phyloP scores from a whole-genome alignment of 2,113 vertebrate genomes.

The Archocentrus centrarchus region DNA sequence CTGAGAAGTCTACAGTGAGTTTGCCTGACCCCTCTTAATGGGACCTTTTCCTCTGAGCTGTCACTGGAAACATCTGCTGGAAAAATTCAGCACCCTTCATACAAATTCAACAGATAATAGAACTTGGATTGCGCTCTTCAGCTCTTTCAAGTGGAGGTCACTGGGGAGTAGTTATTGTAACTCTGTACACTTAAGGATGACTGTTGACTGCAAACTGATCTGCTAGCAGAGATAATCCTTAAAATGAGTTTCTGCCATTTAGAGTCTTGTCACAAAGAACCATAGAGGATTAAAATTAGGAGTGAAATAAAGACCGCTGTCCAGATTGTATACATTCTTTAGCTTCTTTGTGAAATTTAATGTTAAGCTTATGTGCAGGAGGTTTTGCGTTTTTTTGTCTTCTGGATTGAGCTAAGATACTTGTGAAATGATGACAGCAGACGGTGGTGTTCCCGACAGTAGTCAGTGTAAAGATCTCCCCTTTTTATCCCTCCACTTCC shows the following conservation, averaged over 20 bases:
- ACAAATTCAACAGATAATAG: slow-evolving; percentile 58
- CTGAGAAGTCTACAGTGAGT: slow-evolving; percentile 43
- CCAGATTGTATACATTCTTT: slow-evolving; percentile 31
- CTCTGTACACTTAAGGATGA: slow-evolving; percentile 18
- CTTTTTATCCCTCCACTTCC: slow-evolving; percentile 34
- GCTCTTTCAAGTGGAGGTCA: slow-evolving; percentile 36
- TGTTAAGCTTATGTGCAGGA: slow-evolving; percentile 26
- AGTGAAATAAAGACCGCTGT: background rate
- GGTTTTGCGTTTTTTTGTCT: slow-evolving; percentile 38
- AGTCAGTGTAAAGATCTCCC: slow-evolving; percentile 35
- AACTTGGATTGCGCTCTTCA: slow-evolving; percentile 17
- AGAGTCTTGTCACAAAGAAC: background rate
- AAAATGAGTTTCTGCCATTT: slow-evolving; percentile 18
- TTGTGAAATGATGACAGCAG: slow-evolving; percentile 41
- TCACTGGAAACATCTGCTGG: slow-evolving; percentile 64
- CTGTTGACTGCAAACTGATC: slow-evolving; percentile 27
- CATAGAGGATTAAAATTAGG: background rate
- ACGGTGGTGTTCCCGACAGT: slow-evolving; percentile 32
- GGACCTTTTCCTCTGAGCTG: slow-evolving; percentile 52
- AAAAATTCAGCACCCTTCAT: slow-evolving; percentile 51
- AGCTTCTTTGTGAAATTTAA: slow-evolving; percentile 18
- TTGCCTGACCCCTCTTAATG: slow-evolving; percentile 62
- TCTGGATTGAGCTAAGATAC: slow-evolving; percentile 27
- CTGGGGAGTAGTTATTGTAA: slow-evolving; percentile 36
- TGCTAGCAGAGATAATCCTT: slow-evolving; percentile 17